phyloP scores from a whole-genome alignment of 2,113 vertebrate species.

The Phyllostomus hastatus region DNA sequence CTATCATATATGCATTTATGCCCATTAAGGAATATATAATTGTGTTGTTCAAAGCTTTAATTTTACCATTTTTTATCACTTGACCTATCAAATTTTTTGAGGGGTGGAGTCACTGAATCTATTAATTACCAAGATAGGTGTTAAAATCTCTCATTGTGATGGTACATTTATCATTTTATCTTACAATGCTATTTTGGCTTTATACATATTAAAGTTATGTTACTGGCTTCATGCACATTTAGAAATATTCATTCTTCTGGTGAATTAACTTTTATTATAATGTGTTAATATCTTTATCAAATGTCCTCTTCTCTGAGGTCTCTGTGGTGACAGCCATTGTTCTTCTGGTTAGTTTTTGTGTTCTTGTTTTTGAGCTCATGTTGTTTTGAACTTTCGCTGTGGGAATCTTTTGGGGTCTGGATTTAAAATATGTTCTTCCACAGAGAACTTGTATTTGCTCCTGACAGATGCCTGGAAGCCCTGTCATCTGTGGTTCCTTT shows the following conservation, averaged over 20 bases:
- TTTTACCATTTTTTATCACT: neutral
- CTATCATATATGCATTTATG: neutral
- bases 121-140: neutral
- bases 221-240: neutral
- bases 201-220: neutral
- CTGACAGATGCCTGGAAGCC: constrained; percentile 27
- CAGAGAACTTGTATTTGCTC: neutral
- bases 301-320: neutral
- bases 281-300: neutral
- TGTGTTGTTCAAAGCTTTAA: neutral
- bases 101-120: neutral
- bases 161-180: neutral
- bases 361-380: constrained; percentile 16
- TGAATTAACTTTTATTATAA: neutral
- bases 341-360: neutral
- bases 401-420: neutral
- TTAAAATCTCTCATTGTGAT: neutral
- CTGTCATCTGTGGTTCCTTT: constrained; percentile 49
- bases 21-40: neutral
- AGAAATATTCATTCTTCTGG: neutral
- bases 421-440: constrained; percentile 35
- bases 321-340: neutral
- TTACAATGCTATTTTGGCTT: neutral
- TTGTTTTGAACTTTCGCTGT: constrained; percentile 42
- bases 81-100: neutral